Base-by-base conservation (phyloP, 2,797 vertebrate genomes). In the Tamandua tetradactyla region DNA sequence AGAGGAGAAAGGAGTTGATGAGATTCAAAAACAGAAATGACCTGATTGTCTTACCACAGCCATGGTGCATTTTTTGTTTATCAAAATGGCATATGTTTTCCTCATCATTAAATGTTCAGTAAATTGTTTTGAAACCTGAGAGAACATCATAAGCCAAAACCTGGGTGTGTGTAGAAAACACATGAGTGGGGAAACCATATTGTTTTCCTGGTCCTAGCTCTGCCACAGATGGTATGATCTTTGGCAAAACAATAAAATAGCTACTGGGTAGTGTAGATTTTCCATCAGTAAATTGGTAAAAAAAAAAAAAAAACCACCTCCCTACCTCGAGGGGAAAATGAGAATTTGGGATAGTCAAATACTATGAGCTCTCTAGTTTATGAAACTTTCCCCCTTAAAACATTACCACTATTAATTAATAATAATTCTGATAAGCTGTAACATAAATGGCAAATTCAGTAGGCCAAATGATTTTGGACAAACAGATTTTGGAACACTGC, bases 71-170 rank as follows among this genome's bases (percentile, higher is more conserved):
- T 90, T 95, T n/a, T 92, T 55, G n/a, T 91, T 95, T 88, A 87
- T 93, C 35, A 83, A 37, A 37, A 75, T 55, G 40, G 49, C 59
- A 61, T 94, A 92, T 64, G 93, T 86, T 95, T 96, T 92, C 62
- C 64, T 96, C 71, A 90, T 95, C 75, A 87, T 94, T 90, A 91
- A 80, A 68, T 62, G 35, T 47, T 78, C 69, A 80, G n/a, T 72
- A 75, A 89, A 78, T 81, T 64, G 44, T 82, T 20, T 69, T 94
- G 64, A 89, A 94, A 88, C 42, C 86, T 71, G 71, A 80, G 79
- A 93, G 80, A 74, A 93, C 32, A 89, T 30, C 32, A 47, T 71
- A 59, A 96, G 35, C 64, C 37, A 47, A 87, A 81, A 55, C 12
- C 17, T 69, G 62, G 40, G 11, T 61, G 20, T 40, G 22, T 44